Conservation (phyloP, 2,113 vertebrate genomes). For the Burhinus oedicnemus region DNA sequence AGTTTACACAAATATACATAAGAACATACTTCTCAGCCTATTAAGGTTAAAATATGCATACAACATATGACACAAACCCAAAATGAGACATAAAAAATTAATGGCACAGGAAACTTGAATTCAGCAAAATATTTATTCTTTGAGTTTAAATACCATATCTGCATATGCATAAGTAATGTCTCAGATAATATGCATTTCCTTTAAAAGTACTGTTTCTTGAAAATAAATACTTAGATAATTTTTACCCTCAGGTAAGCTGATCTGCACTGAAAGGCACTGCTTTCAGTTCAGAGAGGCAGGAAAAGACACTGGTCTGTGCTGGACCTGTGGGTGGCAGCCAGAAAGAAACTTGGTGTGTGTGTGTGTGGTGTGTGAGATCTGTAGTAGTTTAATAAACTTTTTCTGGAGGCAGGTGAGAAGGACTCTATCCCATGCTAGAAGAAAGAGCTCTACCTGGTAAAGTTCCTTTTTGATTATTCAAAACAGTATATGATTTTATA, state of each 20-base stretch:
- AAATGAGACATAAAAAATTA: constrained; percentile 14
- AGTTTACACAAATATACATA: constrained; percentile 11
- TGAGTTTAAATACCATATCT: constrained; percentile 5
- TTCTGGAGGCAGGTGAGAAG: neutral
- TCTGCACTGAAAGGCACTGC: neutral
- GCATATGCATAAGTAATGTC: neutral
- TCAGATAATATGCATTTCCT: neutral
- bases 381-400: neutral
- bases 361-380: neutral
- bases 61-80: neutral
- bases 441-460: neutral
- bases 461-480: neutral
- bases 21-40: constrained; percentile 29
- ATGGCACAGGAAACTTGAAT: neutral
- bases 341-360: neutral
- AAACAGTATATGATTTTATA: neutral
- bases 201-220: neutral
- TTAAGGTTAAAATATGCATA: constrained; percentile 40
- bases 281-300: neutral
- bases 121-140: constrained; percentile 50
- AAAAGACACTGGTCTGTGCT: neutral
- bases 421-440: neutral
- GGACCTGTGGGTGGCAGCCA: neutral
- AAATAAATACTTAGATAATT: neutral
- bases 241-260: neutral